phyloP scores from a whole-genome alignment of 2,888 invertebrate genomes.

The Scelioninae gen. 2 region DNA sequence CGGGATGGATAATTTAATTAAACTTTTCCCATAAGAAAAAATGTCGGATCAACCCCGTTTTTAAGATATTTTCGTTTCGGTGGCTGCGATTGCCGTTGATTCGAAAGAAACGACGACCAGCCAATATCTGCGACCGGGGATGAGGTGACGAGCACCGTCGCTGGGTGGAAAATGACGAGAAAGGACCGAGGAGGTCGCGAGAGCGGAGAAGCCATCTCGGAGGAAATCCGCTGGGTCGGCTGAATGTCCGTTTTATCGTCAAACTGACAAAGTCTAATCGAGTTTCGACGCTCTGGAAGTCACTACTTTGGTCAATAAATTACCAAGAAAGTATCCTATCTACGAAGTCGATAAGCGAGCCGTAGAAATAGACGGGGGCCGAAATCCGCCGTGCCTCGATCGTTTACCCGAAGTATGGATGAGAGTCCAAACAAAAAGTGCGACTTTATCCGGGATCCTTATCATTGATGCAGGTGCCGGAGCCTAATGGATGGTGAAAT shows the following conservation, averaged over 20 bases:
- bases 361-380: conserved; percentile 58
- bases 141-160: conserved; percentile 51
- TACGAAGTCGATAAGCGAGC: conserved; percentile 60
- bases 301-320: conserved; percentile 65
- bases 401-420: conserved; percentile 48
- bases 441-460: conserved; percentile 33
- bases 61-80: conserved; percentile 49
- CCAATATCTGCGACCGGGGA: conserved; percentile 56
- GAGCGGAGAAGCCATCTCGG: conserved; percentile 59
- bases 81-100: conserved; percentile 41
- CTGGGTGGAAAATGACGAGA: conserved; percentile 52
- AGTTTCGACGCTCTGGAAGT: conserved; percentile 63
- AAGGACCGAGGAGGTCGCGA: conserved; percentile 43
- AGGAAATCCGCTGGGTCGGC: conserved; percentile 64
- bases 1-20: conserved; percentile 44
- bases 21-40: conserved; percentile 46
- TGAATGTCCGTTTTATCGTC: conserved; percentile 66
- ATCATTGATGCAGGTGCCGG: conserved; percentile 13
- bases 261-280: conserved; percentile 67
- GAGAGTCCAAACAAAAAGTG: conserved; percentile 50
- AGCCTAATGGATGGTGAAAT: conserved; percentile 44
- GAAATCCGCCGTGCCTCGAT: conserved; percentile 54
- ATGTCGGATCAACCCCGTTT: conserved; percentile 31
- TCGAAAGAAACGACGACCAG: conserved; percentile 57
- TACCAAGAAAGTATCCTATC: conserved; percentile 65